Percentiles rank a stretch among this genome's conserved stretches.
phyloP scores from a whole-genome alignment of 2,888 invertebrate genomes.

The Drosophila multiciliata region DNA sequence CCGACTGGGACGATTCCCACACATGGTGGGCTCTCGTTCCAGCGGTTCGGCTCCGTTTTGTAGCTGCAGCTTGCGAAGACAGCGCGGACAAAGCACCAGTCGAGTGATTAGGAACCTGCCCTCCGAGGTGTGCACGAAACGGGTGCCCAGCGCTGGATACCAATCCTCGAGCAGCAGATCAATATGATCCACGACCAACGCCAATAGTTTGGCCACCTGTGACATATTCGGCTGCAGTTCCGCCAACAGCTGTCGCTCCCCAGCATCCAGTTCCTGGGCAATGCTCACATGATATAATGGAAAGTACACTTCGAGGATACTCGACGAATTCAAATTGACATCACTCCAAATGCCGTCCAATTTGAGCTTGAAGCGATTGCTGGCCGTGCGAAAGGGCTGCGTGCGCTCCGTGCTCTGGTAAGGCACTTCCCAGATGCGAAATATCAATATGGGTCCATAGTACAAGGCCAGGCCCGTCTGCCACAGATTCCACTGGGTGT shows the following conservation, averaged over 20 bases:
- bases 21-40: conserved; percentile 52
- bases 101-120: conserved; percentile 97
- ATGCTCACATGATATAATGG: conserved; percentile 87
- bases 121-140: conserved; percentile 99
- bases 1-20: conserved; percentile 67
- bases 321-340: conserved; percentile 91
- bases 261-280: conserved; percentile 87
- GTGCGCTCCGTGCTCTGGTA: conserved; percentile 85
- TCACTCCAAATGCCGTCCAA: conserved; percentile 95
- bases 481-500: conserved; percentile 96
- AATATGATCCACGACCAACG: conserved; percentile 96
- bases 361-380: conserved; percentile 88
- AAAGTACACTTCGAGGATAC: conserved; percentile 94
- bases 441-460: conserved; percentile 92
- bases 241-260: conserved; percentile 79
- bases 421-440: conserved; percentile 93
- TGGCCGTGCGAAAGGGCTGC: conserved; percentile 86
- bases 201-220: conserved; percentile 92
- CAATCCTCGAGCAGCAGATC: conserved; percentile 98
- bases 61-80: conserved; percentile 87
- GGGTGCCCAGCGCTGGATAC: conserved; percentile 98
- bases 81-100: conserved; percentile 95
- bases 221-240: conserved; percentile 90
- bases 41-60: conserved; percentile 77
- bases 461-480: conserved; percentile 95